Evolutionary conservation across 2,113 vertebrate species (phyloP).

Genomic region (Periophthalmus modestus): DNA sequence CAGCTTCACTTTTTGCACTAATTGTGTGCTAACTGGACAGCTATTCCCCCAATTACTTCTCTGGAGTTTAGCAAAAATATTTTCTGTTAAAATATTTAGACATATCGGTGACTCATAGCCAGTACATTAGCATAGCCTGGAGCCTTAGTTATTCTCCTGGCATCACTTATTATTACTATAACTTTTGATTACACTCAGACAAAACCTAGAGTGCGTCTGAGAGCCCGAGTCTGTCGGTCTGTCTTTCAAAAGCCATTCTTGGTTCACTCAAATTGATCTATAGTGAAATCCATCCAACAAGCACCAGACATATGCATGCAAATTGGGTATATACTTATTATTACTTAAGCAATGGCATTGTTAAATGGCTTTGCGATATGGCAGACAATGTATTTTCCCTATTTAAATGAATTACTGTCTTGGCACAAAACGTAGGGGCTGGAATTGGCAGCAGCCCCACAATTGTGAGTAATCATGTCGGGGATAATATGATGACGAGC

Average conservation of each 20-base stretch:
- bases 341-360: constrained; percentile 13
- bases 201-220: constrained; percentile 1
- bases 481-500: constrained; percentile 51
- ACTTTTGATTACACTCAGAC: constrained; percentile 7
- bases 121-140: background rate
- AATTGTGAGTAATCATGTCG: constrained; percentile 57
- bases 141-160: constrained; percentile 1
- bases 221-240: background rate
- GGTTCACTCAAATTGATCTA: constrained; percentile 1
- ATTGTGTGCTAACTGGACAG: background rate
- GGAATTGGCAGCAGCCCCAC: constrained; percentile 41
- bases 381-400: constrained; percentile 32
- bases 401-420: constrained; percentile 46
- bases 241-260: background rate
- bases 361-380: constrained; percentile 13
- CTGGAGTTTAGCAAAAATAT: background rate
- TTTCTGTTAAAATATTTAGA: background rate
- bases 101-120: background rate
- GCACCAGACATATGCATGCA: constrained; percentile 1
- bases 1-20: background rate
- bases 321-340: constrained; percentile 8
- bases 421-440: constrained; percentile 27
- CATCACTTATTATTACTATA: background rate
- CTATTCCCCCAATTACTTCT: background rate
- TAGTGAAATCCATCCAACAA: background rate